A percentile compares a stretch with the other conserved stretches of the same genome.
Conservation (phyloP, 1,140 invertebrate species). For the Nasonia vitripennis region DNA sequence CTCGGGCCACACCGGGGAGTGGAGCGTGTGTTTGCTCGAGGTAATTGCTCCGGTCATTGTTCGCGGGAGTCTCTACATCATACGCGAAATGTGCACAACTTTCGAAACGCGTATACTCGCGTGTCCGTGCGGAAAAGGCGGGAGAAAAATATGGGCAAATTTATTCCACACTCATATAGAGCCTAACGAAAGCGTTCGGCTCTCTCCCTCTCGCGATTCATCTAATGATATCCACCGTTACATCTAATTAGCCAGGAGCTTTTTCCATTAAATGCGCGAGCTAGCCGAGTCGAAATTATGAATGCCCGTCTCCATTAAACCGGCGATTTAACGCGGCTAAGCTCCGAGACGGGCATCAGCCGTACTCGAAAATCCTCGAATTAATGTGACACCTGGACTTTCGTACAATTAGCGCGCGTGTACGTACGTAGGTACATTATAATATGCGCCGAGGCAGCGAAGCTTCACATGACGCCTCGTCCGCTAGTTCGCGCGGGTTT, state of each 20-base stretch:
- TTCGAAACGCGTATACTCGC: too few species aligned
- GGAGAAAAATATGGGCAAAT: not conserved
- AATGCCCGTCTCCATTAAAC: not conserved
- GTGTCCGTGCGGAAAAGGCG: too few species aligned
- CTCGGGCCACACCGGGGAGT: not conserved
- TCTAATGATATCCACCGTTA: not conserved
- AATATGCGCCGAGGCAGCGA: not conserved
- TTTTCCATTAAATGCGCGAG: not conserved
- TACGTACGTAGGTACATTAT: not conserved
- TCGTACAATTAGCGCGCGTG: not conserved
- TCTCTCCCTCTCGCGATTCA: too few species aligned
- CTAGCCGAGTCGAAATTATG: too few species aligned
- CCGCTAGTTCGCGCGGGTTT: not conserved
- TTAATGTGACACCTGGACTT: not conserved
- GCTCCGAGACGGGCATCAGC: not conserved
- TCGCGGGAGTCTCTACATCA: not conserved
- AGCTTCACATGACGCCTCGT: slow-evolving; percentile 15
- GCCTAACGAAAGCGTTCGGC: not conserved
- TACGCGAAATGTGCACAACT: too few species aligned
- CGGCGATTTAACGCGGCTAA: not conserved
- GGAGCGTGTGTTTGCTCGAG: not conserved
- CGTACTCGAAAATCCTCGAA: not conserved
- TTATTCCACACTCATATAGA: not conserved
- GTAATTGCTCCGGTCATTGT: not conserved
- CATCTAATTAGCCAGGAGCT: not conserved